Percentiles rank a stretch among this genome's conserved stretches.
Evolutionary conservation across 1,140 invertebrate species (phyloP).

Genomic region (Drosophila nannoptera): DNA sequence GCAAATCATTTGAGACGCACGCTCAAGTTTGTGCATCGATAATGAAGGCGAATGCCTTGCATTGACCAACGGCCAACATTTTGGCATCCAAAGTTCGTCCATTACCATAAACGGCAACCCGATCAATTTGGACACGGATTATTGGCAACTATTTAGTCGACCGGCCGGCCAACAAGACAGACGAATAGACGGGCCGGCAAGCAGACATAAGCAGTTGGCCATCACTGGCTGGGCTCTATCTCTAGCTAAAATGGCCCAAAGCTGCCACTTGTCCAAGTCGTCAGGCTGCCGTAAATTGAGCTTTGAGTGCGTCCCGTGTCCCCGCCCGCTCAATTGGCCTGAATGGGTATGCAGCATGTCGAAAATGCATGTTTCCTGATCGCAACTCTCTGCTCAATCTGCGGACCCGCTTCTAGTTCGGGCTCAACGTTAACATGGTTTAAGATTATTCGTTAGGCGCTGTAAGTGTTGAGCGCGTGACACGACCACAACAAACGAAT

Average conservation of each 20-base stretch:
- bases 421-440: constrained; percentile 55
- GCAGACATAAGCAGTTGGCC: constrained; percentile 4
- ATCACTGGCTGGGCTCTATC: constrained; percentile 18
- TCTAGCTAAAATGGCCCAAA: constrained; percentile 50
- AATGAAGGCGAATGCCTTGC: constrained; percentile 39
- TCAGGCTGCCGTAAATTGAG: constrained; percentile 56
- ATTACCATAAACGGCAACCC: constrained; percentile 75
- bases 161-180: constrained; percentile 12
- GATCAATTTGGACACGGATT: constrained; percentile 76
- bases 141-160: constrained; percentile 70
- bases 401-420: constrained; percentile 53
- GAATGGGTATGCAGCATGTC: constrained; percentile 57
- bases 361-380: constrained; percentile 63
- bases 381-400: constrained; percentile 31
- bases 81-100: constrained; percentile 70
- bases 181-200: neutral
- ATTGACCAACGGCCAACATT: constrained; percentile 34
- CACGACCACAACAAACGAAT: neutral
- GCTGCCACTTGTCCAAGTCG: constrained; percentile 58
- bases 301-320: constrained; percentile 27
- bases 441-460: constrained; percentile 59
- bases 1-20: constrained; percentile 55
- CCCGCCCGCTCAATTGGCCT: constrained; percentile 37
- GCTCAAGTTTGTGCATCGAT: constrained; percentile 65
- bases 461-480: constrained; percentile 29